Base-by-base conservation (phyloP, 2,113 vertebrate species). In the Trogon melanurus region DNA sequence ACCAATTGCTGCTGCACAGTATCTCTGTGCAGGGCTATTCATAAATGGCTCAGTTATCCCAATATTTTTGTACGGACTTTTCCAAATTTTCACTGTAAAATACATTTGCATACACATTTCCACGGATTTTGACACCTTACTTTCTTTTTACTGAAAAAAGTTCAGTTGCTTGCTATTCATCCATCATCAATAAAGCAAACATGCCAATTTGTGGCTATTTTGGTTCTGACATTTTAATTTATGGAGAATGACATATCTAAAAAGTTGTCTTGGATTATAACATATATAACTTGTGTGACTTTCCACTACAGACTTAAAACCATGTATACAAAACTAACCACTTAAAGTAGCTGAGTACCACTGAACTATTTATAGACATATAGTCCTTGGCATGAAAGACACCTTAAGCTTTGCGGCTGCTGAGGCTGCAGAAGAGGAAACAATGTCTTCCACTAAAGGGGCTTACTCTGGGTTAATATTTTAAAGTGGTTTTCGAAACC, bases 1-100 rank as follows among this genome's bases (percentile, higher is more conserved):
- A 75, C 5, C 2, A 3, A 6, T 1, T 20, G 50, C 64, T 61
- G 34, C 17, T 7, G 6, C 2, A 2, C 1, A 1, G 17, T 11
- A 6, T 20, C 44, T 36, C 47, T 6, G 17, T 23, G 36, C 61
- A 78, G 10, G 2, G 3, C 26, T 10, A 4, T 3, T 47, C 21
- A 79, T 26, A 47, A 45, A 48, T 1, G 0, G 15, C 38, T n/a
- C 34, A 23, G 38, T 8, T 65, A 50, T 11, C 41, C 69, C 30
- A 11, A 0, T 5, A 26, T 34, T 27, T 60, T 29, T 15, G 20
- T 17, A 8, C 8, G 2, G 1, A 47, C 45, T 58, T 32, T 78
- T 23, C 16, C 29, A 79, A 54, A 70, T 8, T 57, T 41, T 3
- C n/a, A 32, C 6, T 47, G 44, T 26, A 69, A 82, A 73, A 61